Evolutionary conservation across 2,888 invertebrate genomes (phyloP), one percentile per base, ranked within the genome.

Genomic region (Chydorus sphaericus): DNA sequence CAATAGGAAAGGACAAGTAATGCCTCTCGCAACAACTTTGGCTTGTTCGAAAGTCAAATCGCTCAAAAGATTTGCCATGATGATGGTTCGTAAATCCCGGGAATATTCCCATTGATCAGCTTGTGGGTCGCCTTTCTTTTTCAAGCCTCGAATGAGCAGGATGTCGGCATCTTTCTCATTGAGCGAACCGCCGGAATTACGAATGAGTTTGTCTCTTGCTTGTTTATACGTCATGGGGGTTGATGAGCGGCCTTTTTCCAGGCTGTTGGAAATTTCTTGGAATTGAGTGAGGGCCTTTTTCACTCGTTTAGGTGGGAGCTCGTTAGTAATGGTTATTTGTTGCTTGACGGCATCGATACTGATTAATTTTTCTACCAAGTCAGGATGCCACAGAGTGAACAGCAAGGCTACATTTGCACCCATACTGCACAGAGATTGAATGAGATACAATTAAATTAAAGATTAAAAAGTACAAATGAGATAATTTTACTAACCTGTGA

Each of bases 311-410:
- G 50, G 50, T 14, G 20, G 30, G 20, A 28, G 29, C 20, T 50
- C 29, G 10, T 20, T 28, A 30, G 50, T 20, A 1, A 20, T 29
- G 14, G 50, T 28, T n/a, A n/a, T n/a, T 29, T 29, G 31, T 30
- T 29, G 60, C 39, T 59, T 60, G 20, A 63, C 48, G 16, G 60
- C 44, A 58, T 65, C 65, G 7, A 66, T 39, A n/a, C 58, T 54
- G 33, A 64, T 57, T 10, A 63, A 38, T 33, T 61, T 60, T 18
- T 63, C 57, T 6, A 64, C 61, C 52, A 59, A 49, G 26, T 62
- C 61, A 20, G 66, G 64, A 57, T 57, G 63, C 33, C 61, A 48
- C 39, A 59, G 59, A 14, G 64, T 58, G 58, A 63, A 65, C 10
- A 62, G n/a, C 51, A 64, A 58, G n/a, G 59, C 60, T 26, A 59